Base-by-base conservation (phyloP, 37 sponge, comb jelly and placozoan genomes). In the Haliclona indistincta region DNA sequence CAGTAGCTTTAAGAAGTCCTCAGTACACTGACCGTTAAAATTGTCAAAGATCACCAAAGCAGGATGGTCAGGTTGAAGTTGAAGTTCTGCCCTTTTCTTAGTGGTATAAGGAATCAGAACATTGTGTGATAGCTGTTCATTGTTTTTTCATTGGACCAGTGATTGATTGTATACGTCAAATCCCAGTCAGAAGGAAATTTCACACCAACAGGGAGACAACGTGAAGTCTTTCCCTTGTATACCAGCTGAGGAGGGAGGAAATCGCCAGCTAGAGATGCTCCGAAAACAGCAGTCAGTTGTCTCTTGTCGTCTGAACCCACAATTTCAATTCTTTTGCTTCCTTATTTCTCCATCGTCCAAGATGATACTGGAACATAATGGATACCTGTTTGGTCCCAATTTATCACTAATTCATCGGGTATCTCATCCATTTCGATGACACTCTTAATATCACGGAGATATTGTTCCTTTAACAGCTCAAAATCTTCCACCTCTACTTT, bases 321-420 rank as follows among this genome's bases (percentile, higher is more conserved):
- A 22, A 87, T 81, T 55, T 74, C 83, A 22, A 87, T 69, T 44
- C 77, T 45, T 54, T 70, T 61, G 23, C 83, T 64, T 22, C 77
- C 88, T 56, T 68, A 42, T 51, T 73, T 68, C 44, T 54, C 81
- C 77, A 81, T 80, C 25, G 88, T 86, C 86, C 81, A 79, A 8
- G 68, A 77, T 19, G 65, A 38, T 47, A 79, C 74, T 41, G 86
- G 81, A 38, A 86, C 81, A 63, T 79, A 79, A n/a, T 78, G 80
- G 19, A 86, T 68, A 30, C 81, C 86, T 35, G 81, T 86, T 66
- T 86, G 81, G 34, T 86, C 86, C 81, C 81, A 80, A 68, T 86
- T 86, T 30, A 79, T 76, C 0, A 81, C 40, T 15, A 87, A 76
- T 20, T 81, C 70, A 17, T 47, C 44, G 34, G 88, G 88, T 22